A percentile compares a stretch with the other conserved stretches of the same genome.
Evolutionary conservation across 2,888 invertebrate species (phyloP).

Genomic region (Falcaria lacertinaria): DNA sequence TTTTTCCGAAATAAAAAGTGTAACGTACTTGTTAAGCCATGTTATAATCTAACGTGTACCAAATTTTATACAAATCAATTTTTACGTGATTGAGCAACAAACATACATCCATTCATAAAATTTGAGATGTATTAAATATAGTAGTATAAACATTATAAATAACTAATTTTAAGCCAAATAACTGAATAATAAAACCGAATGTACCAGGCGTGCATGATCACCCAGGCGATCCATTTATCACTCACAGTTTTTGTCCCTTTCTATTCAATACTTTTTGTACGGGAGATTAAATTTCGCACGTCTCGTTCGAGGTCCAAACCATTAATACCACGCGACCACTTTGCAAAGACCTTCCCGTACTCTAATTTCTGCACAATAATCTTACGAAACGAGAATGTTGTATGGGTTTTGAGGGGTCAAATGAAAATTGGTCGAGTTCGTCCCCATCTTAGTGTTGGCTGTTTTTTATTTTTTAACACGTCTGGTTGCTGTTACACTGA

Average conservation of each 20-base stretch:
- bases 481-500: slow-evolving; percentile 70
- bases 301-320: slow-evolving; percentile 62
- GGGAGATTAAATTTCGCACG: slow-evolving; percentile 75
- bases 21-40: no score
- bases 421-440: slow-evolving; percentile 31
- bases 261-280: slow-evolving; percentile 75
- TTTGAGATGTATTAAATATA: no score
- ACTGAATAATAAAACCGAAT: slow-evolving; percentile 7
- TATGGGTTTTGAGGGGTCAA: slow-evolving; percentile 19
- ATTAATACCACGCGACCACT: slow-evolving; percentile 62
- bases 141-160: no score
- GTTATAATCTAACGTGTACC: no score
- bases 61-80: no score
- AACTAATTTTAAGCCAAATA: no score
- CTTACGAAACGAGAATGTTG: slow-evolving; percentile 4
- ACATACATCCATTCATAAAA: no score
- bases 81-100: no score
- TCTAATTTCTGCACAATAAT: slow-evolving; percentile 3
- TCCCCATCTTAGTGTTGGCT: slow-evolving; percentile 56
- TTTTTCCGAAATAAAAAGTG: no score
- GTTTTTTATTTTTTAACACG: slow-evolving; percentile 46
- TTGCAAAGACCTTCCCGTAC: slow-evolving; percentile 33
- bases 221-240: slow-evolving; percentile 66
- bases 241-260: slow-evolving; percentile 59
- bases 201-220: slow-evolving; percentile 47